Percentiles rank a stretch among this genome's conserved stretches.
phyloP scores from a whole-genome alignment of 2,113 vertebrate genomes.

The Stegostoma tigrinum region DNA sequence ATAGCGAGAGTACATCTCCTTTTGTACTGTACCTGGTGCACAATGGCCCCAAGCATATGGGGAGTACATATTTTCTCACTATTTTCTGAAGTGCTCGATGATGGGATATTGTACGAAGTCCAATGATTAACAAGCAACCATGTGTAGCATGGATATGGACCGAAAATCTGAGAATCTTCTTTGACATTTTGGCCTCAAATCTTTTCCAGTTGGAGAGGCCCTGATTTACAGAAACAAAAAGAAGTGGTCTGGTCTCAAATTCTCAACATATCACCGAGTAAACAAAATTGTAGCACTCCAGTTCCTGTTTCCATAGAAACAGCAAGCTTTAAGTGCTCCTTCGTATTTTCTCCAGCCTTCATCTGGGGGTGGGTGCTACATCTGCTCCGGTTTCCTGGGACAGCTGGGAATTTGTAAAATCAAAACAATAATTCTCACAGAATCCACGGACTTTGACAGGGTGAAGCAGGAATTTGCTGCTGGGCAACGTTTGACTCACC shows the following conservation, averaged over 20 bases:
- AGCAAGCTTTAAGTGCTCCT: not conserved
- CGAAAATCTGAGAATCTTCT: not conserved
- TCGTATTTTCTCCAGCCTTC: not conserved
- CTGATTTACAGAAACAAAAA: not conserved
- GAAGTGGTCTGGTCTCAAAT: not conserved
- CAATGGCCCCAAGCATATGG: too few relatives aligned
- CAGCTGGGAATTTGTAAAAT: not conserved
- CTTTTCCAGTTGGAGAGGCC: too few relatives aligned
- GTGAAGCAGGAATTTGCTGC: not conserved
- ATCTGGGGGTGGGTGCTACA: not conserved
- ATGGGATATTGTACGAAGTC: not conserved
- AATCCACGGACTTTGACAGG: not conserved
- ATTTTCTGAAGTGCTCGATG: not conserved
- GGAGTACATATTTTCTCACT: not conserved
- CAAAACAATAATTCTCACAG: not conserved
- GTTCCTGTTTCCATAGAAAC: constrained; percentile 21
- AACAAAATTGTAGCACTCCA: not conserved
- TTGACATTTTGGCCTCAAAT: not conserved
- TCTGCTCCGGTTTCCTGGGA: not conserved
- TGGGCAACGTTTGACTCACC: not conserved
- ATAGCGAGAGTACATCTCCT: too few relatives aligned
- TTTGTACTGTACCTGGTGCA: not conserved
- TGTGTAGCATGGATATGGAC: not conserved
- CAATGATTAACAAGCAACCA: not conserved
- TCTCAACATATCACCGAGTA: not conserved